Evolutionary conservation across 2,797 vertebrate species (phyloP), one percentile per base, ranked within the genome.

Genomic region (Anabas testudineus): DNA sequence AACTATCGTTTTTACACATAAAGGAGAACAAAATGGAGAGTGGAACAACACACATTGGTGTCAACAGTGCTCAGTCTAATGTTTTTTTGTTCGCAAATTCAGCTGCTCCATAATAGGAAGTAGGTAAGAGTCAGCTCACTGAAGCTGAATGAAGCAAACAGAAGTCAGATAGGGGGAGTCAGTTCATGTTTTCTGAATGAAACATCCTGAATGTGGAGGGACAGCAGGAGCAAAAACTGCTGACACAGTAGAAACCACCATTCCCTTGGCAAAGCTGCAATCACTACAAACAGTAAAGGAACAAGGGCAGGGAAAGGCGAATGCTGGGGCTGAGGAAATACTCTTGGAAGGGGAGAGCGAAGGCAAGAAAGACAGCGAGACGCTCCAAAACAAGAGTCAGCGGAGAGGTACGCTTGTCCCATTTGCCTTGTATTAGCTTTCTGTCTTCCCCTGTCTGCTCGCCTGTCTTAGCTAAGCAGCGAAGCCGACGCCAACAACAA

Each of bases 151-250:
- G 81, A 85, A 78, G 80, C 74, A 82, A 88, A 88, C 72, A 57
- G 54, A 55, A 85, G 80, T 81, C 80, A 79, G 67, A 80, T 42
- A 1, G 30, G 72, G 72, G 32, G 80, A 71, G 84, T 80, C 74
- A 51, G 80, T 82, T 84, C 65, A 49, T 91, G 78, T 93, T 94
- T 94, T 94, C 88, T 94, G 89, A 94, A 95, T 94, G 91, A 94
- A 93, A 92, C 90, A 91, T 93, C 91, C 92, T 91, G 90, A 86
- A 86, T 79, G 82, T 84, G 58, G 81, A 72, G 67, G 61, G 74
- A 82, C 75, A 66, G 67, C 43, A 43, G 74, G 67, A 83, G 61
- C 43, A 71, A 86, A 87, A 91, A 78, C 16, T 86, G 92, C 92
- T 92, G 91, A 94, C 83, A 81, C 73, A 28, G 83, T 80, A 90